Evolutionary conservation across 2,888 invertebrate species (phyloP), one percentile per base, ranked within the genome.

Genomic region (Bembecia ichneumoniformis): DNA sequence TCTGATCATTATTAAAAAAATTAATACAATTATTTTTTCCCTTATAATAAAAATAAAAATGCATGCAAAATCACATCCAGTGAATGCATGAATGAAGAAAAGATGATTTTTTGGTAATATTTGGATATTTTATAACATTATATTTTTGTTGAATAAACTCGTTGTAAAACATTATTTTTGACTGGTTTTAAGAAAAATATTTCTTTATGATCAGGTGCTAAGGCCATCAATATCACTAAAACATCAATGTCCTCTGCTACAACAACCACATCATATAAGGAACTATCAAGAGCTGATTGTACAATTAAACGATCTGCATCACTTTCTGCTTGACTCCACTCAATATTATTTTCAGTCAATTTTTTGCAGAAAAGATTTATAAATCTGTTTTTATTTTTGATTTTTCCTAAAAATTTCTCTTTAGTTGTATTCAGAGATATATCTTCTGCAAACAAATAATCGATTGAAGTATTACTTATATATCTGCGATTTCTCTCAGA

Each of bases 211-310:
- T 56, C 49, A 51, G 56, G 50, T 47, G 53, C 50, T 53, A 54
- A 55, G 47, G 53, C 52, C 50, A 55, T 56, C 50, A 59, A 54
- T 53, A 56, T 47, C 47, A 59, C 52, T 49, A 54, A 52, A 55
- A n/a, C n/a, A n/a, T n/a, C n/a, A n/a, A n/a, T n/a, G n/a, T n/a
- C n/a, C n/a, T n/a, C n/a, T n/a, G n/a, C 56, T 53, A 56, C 58
- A 58, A 58, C 52, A 56, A 59, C 55, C 44, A 55, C 50, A 53
- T 51, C 4, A 46, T n/a, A 46, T 35, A 49, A 52, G 47, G 47
- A 46, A 49, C 50, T 45, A 50, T 56, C 49, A 35, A 55, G n/a
- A 48, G 49, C 52, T 49, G 52, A 50, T 52, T 43, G 43, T n/a
- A 43, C 43, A 43, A 43, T n/a, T 43, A 43, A 43, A 43, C 43